These are phyloP conservation scores for Orestias chungarensis DNA, from an alignment of 2,797 vertebrate species.

Conservation along the genomic window DNA sequence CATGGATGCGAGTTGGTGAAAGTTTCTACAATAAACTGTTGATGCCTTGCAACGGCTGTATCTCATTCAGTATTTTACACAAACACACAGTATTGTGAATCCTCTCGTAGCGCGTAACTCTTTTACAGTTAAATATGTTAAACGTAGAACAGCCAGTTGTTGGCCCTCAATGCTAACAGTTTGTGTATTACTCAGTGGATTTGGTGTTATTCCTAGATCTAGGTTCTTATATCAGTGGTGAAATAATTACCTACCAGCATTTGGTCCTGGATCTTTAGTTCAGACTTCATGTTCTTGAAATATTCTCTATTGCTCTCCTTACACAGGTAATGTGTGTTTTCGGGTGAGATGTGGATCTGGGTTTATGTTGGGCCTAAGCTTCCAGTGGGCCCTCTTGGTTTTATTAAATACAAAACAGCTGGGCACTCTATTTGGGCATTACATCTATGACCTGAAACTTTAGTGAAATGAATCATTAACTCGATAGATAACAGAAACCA, in stretches of 20 bases:
- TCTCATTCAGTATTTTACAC: neutral
- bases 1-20: neutral
- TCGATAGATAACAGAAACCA: neutral
- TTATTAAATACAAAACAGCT: neutral
- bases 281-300: neutral
- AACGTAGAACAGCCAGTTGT: neutral
- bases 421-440: neutral
- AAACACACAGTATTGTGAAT: neutral
- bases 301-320: neutral
- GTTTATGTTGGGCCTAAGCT: neutral
- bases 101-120: neutral
- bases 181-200: neutral
- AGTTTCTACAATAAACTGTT: neutral
- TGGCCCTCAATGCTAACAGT: neutral
- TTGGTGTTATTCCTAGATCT: neutral
- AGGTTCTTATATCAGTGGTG: neutral
- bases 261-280: neutral
- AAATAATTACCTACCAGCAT: neutral
- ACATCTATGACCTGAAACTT: neutral
- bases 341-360: neutral
- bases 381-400: neutral
- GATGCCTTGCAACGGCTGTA: neutral
- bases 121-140: neutral
- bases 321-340: neutral
- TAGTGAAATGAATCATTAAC: neutral